Base-by-base conservation (phyloP, 2,797 vertebrate genomes). In the Enteromius anoplus region DNA sequence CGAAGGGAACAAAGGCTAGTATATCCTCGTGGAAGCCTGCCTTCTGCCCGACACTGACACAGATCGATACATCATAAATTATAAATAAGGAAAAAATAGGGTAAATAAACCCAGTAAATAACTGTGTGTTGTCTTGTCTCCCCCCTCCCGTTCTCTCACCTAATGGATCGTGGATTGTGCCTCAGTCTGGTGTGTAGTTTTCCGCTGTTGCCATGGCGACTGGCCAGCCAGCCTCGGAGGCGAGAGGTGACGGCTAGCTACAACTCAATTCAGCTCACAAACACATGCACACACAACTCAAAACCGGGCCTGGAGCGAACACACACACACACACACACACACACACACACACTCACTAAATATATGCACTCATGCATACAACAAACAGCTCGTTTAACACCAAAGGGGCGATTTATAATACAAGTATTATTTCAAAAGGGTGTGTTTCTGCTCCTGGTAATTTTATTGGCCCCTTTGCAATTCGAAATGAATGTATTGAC, bases 1-100 rank as follows among this genome's bases (percentile, higher is more conserved):
- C 70, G 55, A 53, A 34, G 19, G n/a, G 77, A 85, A 83, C 83
- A 83, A 84, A 77, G 76, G 26, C 26, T 17, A 75, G 58, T 12
- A 34, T 32, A 58, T 75, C 78, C 78, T 45, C 45, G 71, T 71
- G 66, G 78, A 66, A 75, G 75, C 26, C n/a, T 68, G 69, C 82
- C 84, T 53, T 49, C 72, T 64, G 78, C 49, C 85, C 55, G 73
- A 75, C 84, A 88, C 87, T 89, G 89, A 90, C 84, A 85, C 86
- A 90, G 88, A 91, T 90, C 92, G 88, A 94, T 92, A 89, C 87
- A 89, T 91, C 89, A 90, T 93, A 91, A 92, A 94, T 92, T 92
- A 90, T 90, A 85, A 91, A 92, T 90, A 87, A 89, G 87, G 85
- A 84, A 90, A 89, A 92, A 90, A 85, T 86, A 66, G 88, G 88